These are phyloP conservation scores for Omphaloscelis lunosa DNA, from an alignment of 2,888 invertebrate genomes.

Conservation along the genomic window DNA sequence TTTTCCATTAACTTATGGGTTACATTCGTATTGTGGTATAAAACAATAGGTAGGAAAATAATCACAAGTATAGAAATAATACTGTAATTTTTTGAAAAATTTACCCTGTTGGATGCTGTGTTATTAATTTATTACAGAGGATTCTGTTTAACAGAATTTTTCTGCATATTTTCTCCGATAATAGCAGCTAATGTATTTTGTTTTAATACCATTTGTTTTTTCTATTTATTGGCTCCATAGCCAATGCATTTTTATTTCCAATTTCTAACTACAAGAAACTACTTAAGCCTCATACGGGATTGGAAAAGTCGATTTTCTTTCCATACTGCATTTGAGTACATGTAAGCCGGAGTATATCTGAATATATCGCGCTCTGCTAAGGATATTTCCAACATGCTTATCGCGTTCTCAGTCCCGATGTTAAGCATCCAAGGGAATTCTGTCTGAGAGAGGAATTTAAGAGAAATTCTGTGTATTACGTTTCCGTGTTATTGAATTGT, in stretches of 20 bases:
- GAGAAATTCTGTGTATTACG: slow-evolving; percentile 52
- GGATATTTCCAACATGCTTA: slow-evolving; percentile 58
- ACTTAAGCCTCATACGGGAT: slow-evolving; percentile 55
- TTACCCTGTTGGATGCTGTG: slow-evolving; percentile 2
- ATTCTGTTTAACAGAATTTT: not conserved
- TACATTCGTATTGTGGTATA: not conserved
- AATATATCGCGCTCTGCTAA: slow-evolving; percentile 41
- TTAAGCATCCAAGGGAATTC: slow-evolving; percentile 53
- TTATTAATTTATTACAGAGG: slow-evolving; percentile 1
- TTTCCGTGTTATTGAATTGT: slow-evolving; percentile 55
- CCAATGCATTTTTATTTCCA: slow-evolving; percentile 34
- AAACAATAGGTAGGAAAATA: slow-evolving; percentile 41
- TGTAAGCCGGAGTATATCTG: slow-evolving; percentile 63
- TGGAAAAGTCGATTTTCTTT: slow-evolving; percentile 72
- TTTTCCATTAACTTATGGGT: slow-evolving; percentile 22
- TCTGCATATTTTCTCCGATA: not conserved
- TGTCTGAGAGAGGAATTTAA: slow-evolving; percentile 53
- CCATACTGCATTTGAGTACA: slow-evolving; percentile 64
- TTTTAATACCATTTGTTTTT: not conserved
- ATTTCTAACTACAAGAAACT: slow-evolving; percentile 69
- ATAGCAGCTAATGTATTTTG: not conserved
- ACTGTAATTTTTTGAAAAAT: not conserved
- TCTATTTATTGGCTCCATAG: not conserved
- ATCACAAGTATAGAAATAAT: slow-evolving; percentile 22
- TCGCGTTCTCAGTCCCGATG: slow-evolving; percentile 53